Conservation (phyloP, 2,888 invertebrate genomes). For the Endomychus coccineus region DNA sequence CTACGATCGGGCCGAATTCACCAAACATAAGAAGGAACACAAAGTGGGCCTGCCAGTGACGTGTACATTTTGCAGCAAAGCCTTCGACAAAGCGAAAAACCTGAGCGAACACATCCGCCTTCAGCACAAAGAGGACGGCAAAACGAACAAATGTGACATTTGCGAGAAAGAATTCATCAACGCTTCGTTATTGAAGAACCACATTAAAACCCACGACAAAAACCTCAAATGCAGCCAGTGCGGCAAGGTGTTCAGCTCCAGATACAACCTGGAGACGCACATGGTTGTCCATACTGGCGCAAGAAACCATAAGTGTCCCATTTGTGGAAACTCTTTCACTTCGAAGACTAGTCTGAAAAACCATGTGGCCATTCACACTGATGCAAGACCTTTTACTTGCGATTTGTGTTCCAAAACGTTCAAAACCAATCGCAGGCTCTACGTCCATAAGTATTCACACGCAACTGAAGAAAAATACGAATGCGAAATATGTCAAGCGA, state of each 20-base stretch:
- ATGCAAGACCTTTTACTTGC: slow-evolving; percentile 28
- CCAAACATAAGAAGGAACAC: slow-evolving; percentile 30
- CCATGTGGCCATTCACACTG: slow-evolving; percentile 29
- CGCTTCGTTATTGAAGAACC: slow-evolving; percentile 46
- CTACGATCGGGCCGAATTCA: slow-evolving; percentile 30
- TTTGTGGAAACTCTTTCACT: slow-evolving; percentile 29
- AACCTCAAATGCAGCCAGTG: slow-evolving; percentile 36
- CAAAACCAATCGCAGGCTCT: slow-evolving; percentile 31
- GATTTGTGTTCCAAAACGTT: slow-evolving; percentile 30
- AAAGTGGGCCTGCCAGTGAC: slow-evolving; percentile 23
- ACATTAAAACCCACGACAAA: slow-evolving; percentile 46
- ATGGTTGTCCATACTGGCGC: slow-evolving; percentile 32
- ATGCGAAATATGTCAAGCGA: slow-evolving; percentile 46
- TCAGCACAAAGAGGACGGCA: slow-evolving; percentile 48
- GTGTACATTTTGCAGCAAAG: slow-evolving; percentile 31
- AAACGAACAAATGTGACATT: slow-evolving; percentile 47
- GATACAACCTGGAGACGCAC: slow-evolving; percentile 33
- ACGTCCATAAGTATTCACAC: slow-evolving; percentile 39
- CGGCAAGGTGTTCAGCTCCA: slow-evolving; percentile 27
- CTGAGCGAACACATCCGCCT: slow-evolving; percentile 32
- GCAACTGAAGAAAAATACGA: slow-evolving; percentile 47
- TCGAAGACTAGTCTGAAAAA: slow-evolving; percentile 32
- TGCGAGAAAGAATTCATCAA: slow-evolving; percentile 49
- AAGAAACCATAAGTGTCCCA: slow-evolving; percentile 28
- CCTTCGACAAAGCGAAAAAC: slow-evolving; percentile 32